Evolutionary conservation across 2,113 vertebrate species (phyloP), one percentile per base, ranked within the genome.

Genomic region (Myrmecobius fasciatus): DNA sequence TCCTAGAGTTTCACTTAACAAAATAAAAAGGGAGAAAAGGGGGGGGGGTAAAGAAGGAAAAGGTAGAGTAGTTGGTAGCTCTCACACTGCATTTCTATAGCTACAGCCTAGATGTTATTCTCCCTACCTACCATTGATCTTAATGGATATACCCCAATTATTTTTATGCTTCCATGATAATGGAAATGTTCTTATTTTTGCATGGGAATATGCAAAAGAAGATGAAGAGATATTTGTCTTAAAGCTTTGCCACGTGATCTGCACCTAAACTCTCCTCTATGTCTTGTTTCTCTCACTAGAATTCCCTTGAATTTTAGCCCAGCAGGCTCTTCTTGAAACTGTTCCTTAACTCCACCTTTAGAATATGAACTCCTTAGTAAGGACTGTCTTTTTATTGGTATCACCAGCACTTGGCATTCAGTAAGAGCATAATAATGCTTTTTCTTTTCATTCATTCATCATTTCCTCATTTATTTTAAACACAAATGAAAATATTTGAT

Each of bases 141-240:
- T 52, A 91, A 51, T 94, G 89, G 93, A 96, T 94, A 94, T 95
- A 48, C 12, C 10, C 52, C 52, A 26, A 26, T 46, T n/a, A 52
- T 51, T 91, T 95, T 89, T 31, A n/a, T 8, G 10, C 83, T 96
- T 92, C 28, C 60, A 91, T 93, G 88, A 91, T 56, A 7, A 46
- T 88, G 43, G 54, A 91, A 94, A 25, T 60, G 5, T 54, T 95
- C 47, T 93, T 95, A 92, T 75, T 89, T 51, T 90, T 93, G 25
- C 31, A 17, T 25, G 12, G 52, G 53, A 54, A 91, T 36, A 52
- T 91, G 93, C 11, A 67, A 89, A 89, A 94, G 48, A 31, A 94
- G 14, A 53, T 51, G 6, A 52, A 94, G 53, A 92, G 26, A 22
- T 89, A 54, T 96, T 96, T 53, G 26, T 43, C 93, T 94, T 67